Conservation (phyloP, 2,888 invertebrate genomes). For the Drosophila birchii region DNA sequence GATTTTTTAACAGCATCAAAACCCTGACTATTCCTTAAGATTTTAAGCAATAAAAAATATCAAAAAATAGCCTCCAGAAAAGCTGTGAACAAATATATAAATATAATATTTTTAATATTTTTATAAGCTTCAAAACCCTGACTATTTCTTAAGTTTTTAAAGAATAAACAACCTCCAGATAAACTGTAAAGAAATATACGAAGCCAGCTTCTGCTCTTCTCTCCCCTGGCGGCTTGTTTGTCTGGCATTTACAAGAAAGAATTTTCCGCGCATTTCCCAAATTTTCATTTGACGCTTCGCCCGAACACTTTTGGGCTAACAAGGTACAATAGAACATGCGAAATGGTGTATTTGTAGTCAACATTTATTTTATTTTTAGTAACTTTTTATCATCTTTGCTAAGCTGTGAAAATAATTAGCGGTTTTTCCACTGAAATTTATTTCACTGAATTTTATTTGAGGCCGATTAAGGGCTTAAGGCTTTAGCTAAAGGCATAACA, state of each 20-base stretch:
- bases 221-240: constrained; percentile 28
- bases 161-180: neutral
- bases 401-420: neutral
- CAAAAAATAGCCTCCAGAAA: neutral
- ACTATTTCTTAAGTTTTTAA: neutral
- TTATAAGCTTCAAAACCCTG: neutral
- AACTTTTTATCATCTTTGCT: neutral
- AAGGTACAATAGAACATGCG: neutral
- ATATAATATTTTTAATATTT: neutral
- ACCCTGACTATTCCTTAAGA: neutral
- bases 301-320: constrained; percentile 7
- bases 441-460: neutral
- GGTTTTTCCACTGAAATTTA: neutral
- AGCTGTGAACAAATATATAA: neutral
- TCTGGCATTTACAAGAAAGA: constrained; percentile 61
- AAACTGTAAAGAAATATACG: neutral
- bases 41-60: neutral
- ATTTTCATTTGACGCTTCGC: constrained; percentile 24
- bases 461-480: neutral
- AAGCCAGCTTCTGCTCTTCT: too few relatives aligned
- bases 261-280: constrained; percentile 34
- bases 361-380: neutral
- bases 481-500: neutral
- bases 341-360: neutral
- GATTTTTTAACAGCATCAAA: neutral